These are phyloP conservation scores for Cyrtonyx montezumae DNA, from an alignment of 2,113 vertebrate species.

Conservation along the genomic window DNA sequence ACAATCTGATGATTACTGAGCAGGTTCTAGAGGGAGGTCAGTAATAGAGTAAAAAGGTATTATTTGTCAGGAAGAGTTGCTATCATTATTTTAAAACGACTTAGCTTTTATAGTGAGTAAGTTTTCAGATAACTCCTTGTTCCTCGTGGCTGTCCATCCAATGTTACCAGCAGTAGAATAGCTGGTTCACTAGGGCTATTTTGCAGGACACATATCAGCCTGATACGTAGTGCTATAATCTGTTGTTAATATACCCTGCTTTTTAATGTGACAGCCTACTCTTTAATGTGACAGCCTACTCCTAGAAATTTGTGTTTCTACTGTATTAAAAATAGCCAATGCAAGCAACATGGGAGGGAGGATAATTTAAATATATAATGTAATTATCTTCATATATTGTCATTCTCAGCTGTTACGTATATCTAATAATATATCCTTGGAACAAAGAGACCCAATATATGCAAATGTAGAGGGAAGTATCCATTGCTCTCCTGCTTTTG, in stretches of 20 bases:
- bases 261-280: not conserved
- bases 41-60: not conserved
- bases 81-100: not conserved
- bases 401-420: not conserved
- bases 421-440: conserved; percentile 26
- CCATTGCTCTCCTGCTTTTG: conserved; percentile 4
- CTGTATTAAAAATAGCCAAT: not conserved
- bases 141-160: accelerated
- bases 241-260: not conserved
- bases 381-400: conserved; percentile 29
- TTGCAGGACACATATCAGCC: not conserved
- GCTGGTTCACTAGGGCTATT: not conserved
- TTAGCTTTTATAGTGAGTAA: not conserved
- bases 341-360: not conserved
- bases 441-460: conserved; percentile 37
- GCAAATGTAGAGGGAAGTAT: conserved; percentile 34
- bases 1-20: not conserved
- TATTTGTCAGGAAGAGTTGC: not conserved
- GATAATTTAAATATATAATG: conserved; percentile 6
- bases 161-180: not conserved
- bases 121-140: not conserved
- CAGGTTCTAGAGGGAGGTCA: not conserved
- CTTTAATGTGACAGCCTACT: not conserved
- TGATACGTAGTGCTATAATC: not conserved
- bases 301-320: conserved; percentile 14